Percentiles rank a stretch among this genome's conserved stretches.
These are phyloP conservation scores for Cyanistes caeruleus DNA, from an alignment of 2,113 vertebrate genomes.

Conservation along the genomic window DNA sequence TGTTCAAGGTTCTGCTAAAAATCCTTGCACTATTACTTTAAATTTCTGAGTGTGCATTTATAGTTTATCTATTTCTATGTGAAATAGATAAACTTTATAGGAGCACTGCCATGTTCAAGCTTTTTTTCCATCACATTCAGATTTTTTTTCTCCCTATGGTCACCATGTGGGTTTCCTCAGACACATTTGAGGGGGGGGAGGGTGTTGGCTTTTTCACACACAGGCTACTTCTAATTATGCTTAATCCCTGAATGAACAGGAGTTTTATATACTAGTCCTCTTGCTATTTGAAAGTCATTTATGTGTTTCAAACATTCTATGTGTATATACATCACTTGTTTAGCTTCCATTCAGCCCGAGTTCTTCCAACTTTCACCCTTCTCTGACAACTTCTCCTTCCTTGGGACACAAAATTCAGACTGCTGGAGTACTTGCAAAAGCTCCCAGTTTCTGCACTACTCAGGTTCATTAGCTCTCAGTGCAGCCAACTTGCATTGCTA, in stretches of 20 bases:
- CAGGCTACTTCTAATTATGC: background rate
- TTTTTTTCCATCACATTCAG: background rate
- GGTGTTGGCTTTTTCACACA: background rate
- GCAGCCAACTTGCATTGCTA: background rate
- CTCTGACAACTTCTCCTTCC: background rate
- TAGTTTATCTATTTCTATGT: background rate
- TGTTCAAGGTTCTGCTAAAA: background rate
- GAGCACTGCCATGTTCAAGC: background rate
- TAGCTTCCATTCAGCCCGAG: background rate
- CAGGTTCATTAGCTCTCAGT: background rate
- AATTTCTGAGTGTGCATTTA: background rate
- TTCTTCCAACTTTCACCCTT: background rate
- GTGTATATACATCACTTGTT: background rate
- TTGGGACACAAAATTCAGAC: background rate
- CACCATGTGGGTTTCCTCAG: background rate
- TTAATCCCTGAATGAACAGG: background rate
- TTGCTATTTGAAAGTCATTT: background rate
- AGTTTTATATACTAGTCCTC: background rate
- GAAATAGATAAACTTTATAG: background rate
- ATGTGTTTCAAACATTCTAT: background rate
- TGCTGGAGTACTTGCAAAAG: background rate
- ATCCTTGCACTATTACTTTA: background rate
- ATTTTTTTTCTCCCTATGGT: background rate
- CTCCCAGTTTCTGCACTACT: background rate
- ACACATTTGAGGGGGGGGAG: rapidly evolving